Evolutionary conservation across 2,888 invertebrate species (phyloP).

Genomic region (Drosophila mimetica): DNA sequence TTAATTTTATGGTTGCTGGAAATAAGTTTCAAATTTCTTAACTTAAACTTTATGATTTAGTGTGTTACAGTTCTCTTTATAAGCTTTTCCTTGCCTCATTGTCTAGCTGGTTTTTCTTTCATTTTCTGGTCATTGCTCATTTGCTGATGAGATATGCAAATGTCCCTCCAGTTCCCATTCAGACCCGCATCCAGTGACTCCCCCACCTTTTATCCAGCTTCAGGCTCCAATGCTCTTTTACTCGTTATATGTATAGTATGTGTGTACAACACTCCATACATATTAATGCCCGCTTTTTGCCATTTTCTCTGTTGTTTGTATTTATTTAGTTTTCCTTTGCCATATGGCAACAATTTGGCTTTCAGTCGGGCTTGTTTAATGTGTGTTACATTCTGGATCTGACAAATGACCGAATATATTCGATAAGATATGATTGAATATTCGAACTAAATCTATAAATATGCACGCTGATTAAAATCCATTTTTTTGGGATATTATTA

Average conservation of each 20-base stretch:
- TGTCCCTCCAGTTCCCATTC: constrained; percentile 35
- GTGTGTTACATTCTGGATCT: constrained; percentile 4
- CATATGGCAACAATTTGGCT: constrained; percentile 57
- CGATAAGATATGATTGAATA: constrained; percentile 19
- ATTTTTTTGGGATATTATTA: too few relatives aligned
- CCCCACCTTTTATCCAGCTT: constrained; percentile 4
- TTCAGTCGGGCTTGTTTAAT: constrained; percentile 2
- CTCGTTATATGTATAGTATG: constrained; percentile 20
- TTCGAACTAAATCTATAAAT: background rate
- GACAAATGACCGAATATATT: background rate
- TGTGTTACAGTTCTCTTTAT: background rate
- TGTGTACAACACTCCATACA: constrained; percentile 48
- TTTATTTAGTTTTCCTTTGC: constrained; percentile 58
- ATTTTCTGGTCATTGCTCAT: constrained; percentile 14
- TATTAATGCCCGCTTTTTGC: constrained; percentile 51
- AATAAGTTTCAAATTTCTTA: too few relatives aligned
- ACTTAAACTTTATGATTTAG: too few relatives aligned
- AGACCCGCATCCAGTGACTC: background rate
- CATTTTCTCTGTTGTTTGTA: constrained; percentile 37
- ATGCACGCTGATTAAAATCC: too few relatives aligned
- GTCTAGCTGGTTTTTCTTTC: background rate
- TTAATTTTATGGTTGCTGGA: background rate
- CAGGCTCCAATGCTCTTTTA: constrained; percentile 28
- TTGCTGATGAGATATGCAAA: constrained; percentile 64
- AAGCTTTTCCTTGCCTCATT: background rate